Conservation (phyloP, 2,888 invertebrate species). For the Drosophila neotestacea region DNA sequence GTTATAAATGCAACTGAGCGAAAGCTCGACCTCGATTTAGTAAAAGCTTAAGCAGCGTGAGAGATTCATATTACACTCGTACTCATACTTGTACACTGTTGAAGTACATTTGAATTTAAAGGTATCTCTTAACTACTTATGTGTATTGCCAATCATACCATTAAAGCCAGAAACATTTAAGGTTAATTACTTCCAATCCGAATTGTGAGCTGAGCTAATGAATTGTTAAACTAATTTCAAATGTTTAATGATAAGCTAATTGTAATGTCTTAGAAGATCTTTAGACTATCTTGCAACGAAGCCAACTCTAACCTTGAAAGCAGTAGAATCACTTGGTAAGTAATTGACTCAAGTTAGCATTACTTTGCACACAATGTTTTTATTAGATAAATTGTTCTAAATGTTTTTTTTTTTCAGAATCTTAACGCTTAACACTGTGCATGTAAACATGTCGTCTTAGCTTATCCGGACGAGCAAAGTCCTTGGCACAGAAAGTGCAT, state of each 20-base stretch:
- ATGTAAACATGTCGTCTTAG: conserved; percentile 67
- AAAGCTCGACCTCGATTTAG: too few relatives aligned
- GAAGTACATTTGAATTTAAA: background rate
- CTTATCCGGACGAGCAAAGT: conserved; percentile 87
- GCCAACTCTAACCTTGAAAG: background rate
- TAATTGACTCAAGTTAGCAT: background rate
- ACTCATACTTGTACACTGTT: background rate
- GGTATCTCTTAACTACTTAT: background rate
- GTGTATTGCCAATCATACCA: background rate
- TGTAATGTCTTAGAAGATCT: background rate
- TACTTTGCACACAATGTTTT: conserved; percentile 6
- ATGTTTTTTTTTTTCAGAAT: too few relatives aligned
- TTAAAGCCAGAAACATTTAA: too few relatives aligned
- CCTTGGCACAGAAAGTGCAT: conserved; percentile 84
- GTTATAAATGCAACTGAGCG: conserved; percentile 34
- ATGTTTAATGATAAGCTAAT: conserved; percentile 4
- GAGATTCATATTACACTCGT: background rate
- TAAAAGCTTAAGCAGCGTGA: conserved; percentile 31
- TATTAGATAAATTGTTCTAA: conserved; percentile 9
- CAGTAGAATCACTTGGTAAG: background rate
- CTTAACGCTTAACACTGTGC: conserved; percentile 63
- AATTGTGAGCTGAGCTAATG: background rate
- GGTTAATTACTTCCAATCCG: background rate
- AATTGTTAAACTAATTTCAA: conserved; percentile 3
- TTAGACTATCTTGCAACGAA: background rate